Evolutionary conservation across 2,888 invertebrate genomes (phyloP), one percentile per base, ranked within the genome.

Genomic region (Dicranocentrus wangi): DNA sequence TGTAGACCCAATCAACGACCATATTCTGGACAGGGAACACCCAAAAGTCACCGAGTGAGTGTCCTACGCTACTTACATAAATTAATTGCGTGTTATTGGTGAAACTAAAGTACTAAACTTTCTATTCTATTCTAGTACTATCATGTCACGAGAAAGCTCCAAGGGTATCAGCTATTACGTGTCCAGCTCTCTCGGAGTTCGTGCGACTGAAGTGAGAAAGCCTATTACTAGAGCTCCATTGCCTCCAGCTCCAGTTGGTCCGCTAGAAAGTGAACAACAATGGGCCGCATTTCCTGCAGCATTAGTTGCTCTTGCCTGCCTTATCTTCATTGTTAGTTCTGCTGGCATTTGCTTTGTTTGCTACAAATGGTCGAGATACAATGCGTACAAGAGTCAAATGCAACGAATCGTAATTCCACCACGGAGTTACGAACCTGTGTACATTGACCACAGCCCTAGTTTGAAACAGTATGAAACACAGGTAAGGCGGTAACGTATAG

Each of bases 401-500:
- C 90, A 92, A 68, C 92, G 94, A 19, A 93, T 94, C 89, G 91
- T 92, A 0, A 91, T 92, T 3, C 93, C 93, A 0, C 84, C 84
- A 17, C 71, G 84, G 43, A 90, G 93, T 27, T 94, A 94, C 88
- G 94, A 94, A 88, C 93, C 93, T 0, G 90, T 91, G 39, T 90
- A 93, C 90, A 89, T 92, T 10, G 93, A 93, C 87, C 94, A 86
- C 32, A 85, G 85, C 69, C 95, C 27, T 88, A 95, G 95, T 87
- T 91, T 96, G 58, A 96, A 97, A 87, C 94, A 97, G 89, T 98
- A 97, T 89, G 97, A 98, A 89, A 97, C 97, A 0, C 97, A 97
- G 91, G 92, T 90, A 87, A 84, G n/a, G n/a, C n/a, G n/a, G n/a
- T n/a, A n/a, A n/a, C n/a, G n/a, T n/a, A n/a, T n/a, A n/a, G n/a